Conservation (phyloP, 2,888 invertebrate species). For the Lagria hirta region DNA sequence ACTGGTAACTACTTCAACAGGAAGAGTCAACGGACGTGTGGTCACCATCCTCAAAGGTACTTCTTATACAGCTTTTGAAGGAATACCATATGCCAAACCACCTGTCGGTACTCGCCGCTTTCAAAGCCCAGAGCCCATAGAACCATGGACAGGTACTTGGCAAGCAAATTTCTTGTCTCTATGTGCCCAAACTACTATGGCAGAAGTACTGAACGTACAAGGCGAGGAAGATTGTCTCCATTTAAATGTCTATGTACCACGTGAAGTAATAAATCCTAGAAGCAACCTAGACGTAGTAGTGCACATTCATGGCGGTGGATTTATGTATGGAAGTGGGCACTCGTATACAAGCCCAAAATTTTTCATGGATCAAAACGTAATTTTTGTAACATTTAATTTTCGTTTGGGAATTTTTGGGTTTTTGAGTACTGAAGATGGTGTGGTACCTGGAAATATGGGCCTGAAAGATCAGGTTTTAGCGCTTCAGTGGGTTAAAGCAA, state of each 20-base stretch:
- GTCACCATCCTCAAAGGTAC: too few relatives aligned
- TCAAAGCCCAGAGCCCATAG: constrained; percentile 60
- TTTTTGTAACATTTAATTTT: constrained; percentile 67
- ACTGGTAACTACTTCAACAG: too few relatives aligned
- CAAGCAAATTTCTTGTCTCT: constrained; percentile 61
- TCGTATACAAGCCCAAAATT: constrained; percentile 58
- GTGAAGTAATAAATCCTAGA: constrained; percentile 30
- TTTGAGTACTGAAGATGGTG: constrained; percentile 67
- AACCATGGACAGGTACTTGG: constrained; percentile 66
- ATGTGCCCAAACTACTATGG: constrained; percentile 47
- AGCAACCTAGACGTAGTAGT: constrained; percentile 59
- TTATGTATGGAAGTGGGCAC: constrained; percentile 61
- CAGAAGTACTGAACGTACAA: neutral
- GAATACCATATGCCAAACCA: constrained; percentile 33
- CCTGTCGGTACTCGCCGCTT: constrained; percentile 29
- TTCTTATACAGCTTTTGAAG: constrained; percentile 31
- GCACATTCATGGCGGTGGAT: constrained; percentile 65
- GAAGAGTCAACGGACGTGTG: too few relatives aligned
- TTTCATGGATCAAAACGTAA: constrained; percentile 63
- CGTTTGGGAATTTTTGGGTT: constrained; percentile 69
- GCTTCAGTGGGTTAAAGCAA: constrained; percentile 65
- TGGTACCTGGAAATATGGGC: constrained; percentile 67
- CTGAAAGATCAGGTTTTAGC: constrained; percentile 70
- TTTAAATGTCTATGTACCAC: constrained; percentile 61
- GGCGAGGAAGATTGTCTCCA: constrained; percentile 67